These are phyloP conservation scores for Trematocara zebra DNA, from an alignment of 2,113 vertebrate species.

Conservation along the genomic window DNA sequence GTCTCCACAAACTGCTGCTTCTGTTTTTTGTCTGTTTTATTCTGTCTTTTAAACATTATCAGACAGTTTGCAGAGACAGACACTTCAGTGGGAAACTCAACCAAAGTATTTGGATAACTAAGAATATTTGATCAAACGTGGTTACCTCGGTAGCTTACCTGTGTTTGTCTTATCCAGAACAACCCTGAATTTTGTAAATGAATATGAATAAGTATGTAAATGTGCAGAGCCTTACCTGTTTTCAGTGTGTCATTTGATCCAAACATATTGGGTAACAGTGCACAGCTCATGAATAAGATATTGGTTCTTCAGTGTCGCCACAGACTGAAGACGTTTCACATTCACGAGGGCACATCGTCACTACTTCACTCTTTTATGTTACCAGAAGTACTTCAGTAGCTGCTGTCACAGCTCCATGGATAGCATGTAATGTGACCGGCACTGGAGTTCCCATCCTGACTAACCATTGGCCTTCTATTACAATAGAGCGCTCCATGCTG, in stretches of 20 bases:
- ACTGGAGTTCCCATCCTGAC: background rate
- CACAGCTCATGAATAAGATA: conserved; percentile 70
- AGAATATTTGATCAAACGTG: background rate
- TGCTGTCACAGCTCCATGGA: background rate
- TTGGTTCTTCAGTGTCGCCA: conserved; percentile 45
- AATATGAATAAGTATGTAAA: conserved; percentile 6
- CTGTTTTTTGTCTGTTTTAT: background rate
- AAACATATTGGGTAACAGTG: conserved; percentile 51
- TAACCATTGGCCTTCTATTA: background rate
- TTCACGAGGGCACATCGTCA: background rate
- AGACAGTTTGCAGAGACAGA: background rate
- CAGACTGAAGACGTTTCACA: background rate
- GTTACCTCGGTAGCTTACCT: background rate
- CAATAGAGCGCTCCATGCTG: background rate
- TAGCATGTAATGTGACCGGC: background rate
- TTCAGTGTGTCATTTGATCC: conserved; percentile 55
- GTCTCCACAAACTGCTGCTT: background rate
- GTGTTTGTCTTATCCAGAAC: background rate
- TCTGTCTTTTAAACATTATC: background rate
- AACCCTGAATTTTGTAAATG: background rate
- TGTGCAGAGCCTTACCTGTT: background rate
- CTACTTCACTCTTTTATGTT: background rate
- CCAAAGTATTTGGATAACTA: background rate
- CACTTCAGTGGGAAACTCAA: background rate
- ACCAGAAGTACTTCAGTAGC: background rate